Conservation (phyloP, 2,888 invertebrate species). For the Hemithea aestivaria region DNA sequence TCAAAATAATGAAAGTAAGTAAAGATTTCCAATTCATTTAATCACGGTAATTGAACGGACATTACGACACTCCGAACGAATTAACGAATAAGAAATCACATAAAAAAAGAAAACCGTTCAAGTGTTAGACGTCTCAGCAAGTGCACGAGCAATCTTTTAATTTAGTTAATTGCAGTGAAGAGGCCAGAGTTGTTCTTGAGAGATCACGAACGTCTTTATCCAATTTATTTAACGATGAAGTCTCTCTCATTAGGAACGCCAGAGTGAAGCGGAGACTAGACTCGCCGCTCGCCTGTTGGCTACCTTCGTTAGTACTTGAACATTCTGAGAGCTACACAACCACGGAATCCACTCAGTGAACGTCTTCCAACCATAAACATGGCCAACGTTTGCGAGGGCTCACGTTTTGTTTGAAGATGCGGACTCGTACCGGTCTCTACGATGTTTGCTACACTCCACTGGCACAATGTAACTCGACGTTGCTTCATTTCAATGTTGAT, state of each 20-base stretch:
- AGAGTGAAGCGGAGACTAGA: slow-evolving; percentile 35
- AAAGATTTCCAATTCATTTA: slow-evolving; percentile 7
- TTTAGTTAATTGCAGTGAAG: slow-evolving; percentile 76
- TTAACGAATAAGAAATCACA: slow-evolving; percentile 51
- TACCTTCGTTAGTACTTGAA: slow-evolving; percentile 50
- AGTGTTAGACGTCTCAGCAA: slow-evolving; percentile 61
- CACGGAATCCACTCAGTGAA: slow-evolving; percentile 31
- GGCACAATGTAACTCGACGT: too few species aligned
- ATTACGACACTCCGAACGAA: slow-evolving; percentile 35
- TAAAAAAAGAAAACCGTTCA: slow-evolving; percentile 39
- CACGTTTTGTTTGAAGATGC: slow-evolving; percentile 24
- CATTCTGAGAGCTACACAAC: slow-evolving; percentile 31
- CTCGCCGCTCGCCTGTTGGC: slow-evolving; percentile 53
- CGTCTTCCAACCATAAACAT: slow-evolving; percentile 43
- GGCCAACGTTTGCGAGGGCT: slow-evolving; percentile 19
- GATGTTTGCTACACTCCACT: slow-evolving; percentile 10
- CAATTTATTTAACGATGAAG: slow-evolving; percentile 78
- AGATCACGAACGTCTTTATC: slow-evolving; percentile 78
- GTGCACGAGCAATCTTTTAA: slow-evolving; percentile 75
- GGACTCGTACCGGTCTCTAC: slow-evolving; percentile 3
- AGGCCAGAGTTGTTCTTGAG: slow-evolving; percentile 74
- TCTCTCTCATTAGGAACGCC: slow-evolving; percentile 71
- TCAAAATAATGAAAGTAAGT: too few species aligned
- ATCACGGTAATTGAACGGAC: slow-evolving; percentile 3
- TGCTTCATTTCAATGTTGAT: too few species aligned